Conservation (phyloP, 2,113 vertebrate genomes). For the Silurus meridionalis region DNA sequence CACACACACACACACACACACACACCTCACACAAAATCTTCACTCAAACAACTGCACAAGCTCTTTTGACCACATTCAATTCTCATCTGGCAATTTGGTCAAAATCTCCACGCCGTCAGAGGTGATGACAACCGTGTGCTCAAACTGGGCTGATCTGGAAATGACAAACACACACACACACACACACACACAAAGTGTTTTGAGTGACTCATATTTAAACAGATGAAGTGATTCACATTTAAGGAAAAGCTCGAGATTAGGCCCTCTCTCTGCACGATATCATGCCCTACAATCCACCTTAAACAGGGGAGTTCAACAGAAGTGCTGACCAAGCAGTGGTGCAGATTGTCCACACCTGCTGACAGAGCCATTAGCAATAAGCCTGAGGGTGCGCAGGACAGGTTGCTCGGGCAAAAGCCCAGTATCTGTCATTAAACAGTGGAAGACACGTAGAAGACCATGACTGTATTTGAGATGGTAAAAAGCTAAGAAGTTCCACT, state of each 20-base stretch:
- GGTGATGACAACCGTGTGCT: slow-evolving; percentile 89
- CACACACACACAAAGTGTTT: neutral
- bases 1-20: neutral
- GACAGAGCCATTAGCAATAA: slow-evolving; percentile 40
- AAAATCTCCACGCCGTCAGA: slow-evolving; percentile 85
- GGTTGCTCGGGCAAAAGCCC: neutral
- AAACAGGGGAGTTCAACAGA: slow-evolving; percentile 25
- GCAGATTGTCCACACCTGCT: slow-evolving; percentile 46
- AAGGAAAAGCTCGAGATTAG: slow-evolving; percentile 5
- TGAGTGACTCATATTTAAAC: slow-evolving; percentile 2
- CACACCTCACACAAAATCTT: neutral
- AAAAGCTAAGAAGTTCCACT: slow-evolving; percentile 14
- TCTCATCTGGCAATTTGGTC: slow-evolving; percentile 81
- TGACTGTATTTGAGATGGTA: neutral
- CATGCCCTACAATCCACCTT: slow-evolving; percentile 13
- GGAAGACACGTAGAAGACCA: neutral
- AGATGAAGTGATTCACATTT: slow-evolving; percentile 28
- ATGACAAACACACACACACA: slow-evolving; percentile 21
- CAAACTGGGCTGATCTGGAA: slow-evolving; percentile 92
- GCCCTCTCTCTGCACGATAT: neutral
- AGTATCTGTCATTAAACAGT: neutral
- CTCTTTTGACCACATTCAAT: slow-evolving; percentile 51
- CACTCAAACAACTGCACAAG: neutral
- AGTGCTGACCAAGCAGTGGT: slow-evolving; percentile 47
- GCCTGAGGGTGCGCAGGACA: slow-evolving; percentile 27